phyloP scores from a whole-genome alignment of 2,113 vertebrate genomes.

The Microtus pennsylvanicus region DNA sequence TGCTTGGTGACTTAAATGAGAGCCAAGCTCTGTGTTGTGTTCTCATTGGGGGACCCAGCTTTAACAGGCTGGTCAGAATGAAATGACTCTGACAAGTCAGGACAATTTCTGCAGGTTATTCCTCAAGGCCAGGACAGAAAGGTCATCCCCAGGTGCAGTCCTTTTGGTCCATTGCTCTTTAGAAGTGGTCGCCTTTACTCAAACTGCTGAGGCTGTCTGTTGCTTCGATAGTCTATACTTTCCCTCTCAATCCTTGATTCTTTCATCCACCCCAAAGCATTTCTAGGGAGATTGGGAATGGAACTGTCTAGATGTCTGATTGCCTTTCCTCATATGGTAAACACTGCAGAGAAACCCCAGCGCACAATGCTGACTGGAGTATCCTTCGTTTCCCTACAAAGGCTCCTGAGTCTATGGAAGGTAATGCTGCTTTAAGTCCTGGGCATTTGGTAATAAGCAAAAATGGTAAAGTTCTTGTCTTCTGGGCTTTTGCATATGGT shows the following conservation, averaged over 20 bases:
- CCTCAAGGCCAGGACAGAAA: neutral
- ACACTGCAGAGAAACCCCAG: neutral
- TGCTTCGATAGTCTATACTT: neutral
- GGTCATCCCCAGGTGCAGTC: neutral
- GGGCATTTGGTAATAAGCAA: neutral
- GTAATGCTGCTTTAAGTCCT: neutral
- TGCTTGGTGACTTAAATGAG: slow-evolving; percentile 2
- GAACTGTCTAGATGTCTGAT: neutral
- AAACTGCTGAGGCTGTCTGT: neutral
- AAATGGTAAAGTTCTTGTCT: neutral
- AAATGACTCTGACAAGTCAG: neutral
- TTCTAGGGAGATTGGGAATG: neutral
- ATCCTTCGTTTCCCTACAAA: neutral
- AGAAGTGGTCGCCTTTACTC: neutral
- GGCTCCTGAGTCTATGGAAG: neutral
- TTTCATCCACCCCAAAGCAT: neutral
- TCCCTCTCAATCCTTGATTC: neutral
- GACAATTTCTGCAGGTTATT: neutral
- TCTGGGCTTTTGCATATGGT: neutral
- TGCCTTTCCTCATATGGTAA: neutral
- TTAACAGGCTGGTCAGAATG: neutral
- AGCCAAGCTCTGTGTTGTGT: neutral
- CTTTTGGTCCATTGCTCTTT: neutral
- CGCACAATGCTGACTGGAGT: neutral
- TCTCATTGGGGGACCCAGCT: neutral